Evolutionary conservation across 2,113 vertebrate species (phyloP).

Genomic region (Peromyscus californicus): DNA sequence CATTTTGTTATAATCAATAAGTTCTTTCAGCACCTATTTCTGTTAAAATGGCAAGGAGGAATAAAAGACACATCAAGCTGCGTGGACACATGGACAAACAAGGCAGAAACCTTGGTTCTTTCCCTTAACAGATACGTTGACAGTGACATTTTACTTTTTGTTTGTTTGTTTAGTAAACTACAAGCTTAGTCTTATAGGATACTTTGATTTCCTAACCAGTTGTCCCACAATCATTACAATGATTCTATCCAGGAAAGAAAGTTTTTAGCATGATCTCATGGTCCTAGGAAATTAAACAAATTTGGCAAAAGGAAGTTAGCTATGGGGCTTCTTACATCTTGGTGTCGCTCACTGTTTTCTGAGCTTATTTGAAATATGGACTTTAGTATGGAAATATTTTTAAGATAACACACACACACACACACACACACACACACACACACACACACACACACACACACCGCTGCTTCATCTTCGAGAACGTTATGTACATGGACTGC

Average conservation of each 20-base stretch:
- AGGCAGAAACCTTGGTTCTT: background rate
- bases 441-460: too few relatives aligned
- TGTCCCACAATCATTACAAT: background rate
- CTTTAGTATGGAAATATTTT: background rate
- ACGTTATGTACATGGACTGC: background rate
- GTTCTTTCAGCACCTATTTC: background rate
- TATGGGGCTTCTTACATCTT: background rate
- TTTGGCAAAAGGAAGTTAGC: background rate
- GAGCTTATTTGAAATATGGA: background rate
- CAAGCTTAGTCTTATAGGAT: background rate
- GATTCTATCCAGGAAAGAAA: background rate
- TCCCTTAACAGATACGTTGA: background rate
- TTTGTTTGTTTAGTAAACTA: background rate
- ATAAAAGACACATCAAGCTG: background rate
- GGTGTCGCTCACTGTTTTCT: background rate
- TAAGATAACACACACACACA: background rate
- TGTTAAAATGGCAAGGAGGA: background rate
- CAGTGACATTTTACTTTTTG: background rate
- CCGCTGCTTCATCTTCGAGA: background rate
- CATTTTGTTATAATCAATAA: background rate
- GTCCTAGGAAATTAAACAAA: constrained; percentile 14
- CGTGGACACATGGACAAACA: background rate
- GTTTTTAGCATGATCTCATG: background rate
- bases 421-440: too few relatives aligned
- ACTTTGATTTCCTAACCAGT: background rate